Percentiles rank a stretch among this genome's conserved stretches.
These are phyloP conservation scores for Subacronicta megacephala DNA, from an alignment of 2,888 invertebrate species.

Conservation along the genomic window DNA sequence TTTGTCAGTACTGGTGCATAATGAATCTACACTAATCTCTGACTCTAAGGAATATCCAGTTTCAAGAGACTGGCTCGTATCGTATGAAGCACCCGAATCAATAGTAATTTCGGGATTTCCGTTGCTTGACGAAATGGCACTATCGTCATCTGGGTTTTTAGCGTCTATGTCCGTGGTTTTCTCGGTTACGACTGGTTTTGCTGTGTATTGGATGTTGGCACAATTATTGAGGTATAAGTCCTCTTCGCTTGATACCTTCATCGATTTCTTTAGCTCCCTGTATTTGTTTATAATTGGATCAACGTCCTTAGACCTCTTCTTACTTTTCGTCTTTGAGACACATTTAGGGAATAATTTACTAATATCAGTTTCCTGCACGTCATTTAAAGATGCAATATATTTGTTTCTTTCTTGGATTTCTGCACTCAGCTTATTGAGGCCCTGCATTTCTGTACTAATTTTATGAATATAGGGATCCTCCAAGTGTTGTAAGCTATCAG, in stretches of 20 bases:
- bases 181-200: conserved; percentile 75
- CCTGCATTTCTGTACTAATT: conserved; percentile 89
- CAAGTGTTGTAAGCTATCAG: conserved; percentile 87
- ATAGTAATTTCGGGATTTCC: conserved; percentile 88
- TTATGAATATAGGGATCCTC: conserved; percentile 91
- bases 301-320: conserved; percentile 85
- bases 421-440: conserved; percentile 88
- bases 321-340: conserved; percentile 86
- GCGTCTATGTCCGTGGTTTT: conserved; percentile 78
- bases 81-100: conserved; percentile 81
- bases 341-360: conserved; percentile 86
- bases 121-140: conserved; percentile 84
- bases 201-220: conserved; percentile 82
- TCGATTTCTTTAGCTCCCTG: conserved; percentile 82
- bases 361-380: conserved; percentile 83
- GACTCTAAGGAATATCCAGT: conserved; percentile 88
- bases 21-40: conserved; percentile 90
- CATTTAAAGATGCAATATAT: conserved; percentile 88
- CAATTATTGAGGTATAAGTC: conserved; percentile 84
- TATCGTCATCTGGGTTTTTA: conserved; percentile 86
- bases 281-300: conserved; percentile 87
- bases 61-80: conserved; percentile 86
- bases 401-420: conserved; percentile 90
- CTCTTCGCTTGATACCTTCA: conserved; percentile 84
- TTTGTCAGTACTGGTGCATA: conserved; percentile 88